Conservation (phyloP, 2,797 vertebrate species). For the Gallirallus australis region DNA sequence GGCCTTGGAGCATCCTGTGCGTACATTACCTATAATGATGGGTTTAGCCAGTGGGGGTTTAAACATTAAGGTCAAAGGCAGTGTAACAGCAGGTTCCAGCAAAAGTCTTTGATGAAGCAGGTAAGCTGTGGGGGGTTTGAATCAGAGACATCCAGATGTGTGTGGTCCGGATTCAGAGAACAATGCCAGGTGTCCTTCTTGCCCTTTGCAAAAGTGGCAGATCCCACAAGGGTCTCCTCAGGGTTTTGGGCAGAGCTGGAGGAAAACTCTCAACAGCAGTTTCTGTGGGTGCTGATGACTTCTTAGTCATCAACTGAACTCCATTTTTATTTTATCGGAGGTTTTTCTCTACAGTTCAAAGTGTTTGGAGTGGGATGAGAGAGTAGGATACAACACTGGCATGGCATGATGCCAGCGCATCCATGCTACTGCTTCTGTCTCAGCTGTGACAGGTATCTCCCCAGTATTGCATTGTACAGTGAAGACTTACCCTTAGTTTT, state of each 20-base stretch:
- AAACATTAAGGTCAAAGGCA: background rate
- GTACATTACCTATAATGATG: background rate
- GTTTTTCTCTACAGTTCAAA: background rate
- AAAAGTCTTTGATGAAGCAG: background rate
- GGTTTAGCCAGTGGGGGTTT: background rate
- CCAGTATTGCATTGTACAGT: background rate
- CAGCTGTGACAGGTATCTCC: background rate
- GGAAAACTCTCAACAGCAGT: background rate
- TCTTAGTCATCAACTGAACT: background rate
- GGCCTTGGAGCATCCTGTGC: background rate
- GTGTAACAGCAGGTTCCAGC: background rate
- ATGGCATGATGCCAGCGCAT: background rate
- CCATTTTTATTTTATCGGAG: background rate
- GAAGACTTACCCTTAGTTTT: background rate
- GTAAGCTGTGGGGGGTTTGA: background rate
- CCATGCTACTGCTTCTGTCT: background rate
- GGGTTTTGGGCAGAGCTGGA: background rate
- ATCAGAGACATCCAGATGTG: accelerated
- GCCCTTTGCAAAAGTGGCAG: background rate
- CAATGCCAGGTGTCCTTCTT: background rate
- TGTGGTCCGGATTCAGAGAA: background rate
- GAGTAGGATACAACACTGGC: background rate
- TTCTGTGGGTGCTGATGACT: background rate
- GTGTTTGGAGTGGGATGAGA: background rate
- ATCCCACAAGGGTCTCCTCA: background rate